Base-by-base conservation (phyloP, 2,113 vertebrate genomes). In the Brachyhypopomus gauderio region DNA sequence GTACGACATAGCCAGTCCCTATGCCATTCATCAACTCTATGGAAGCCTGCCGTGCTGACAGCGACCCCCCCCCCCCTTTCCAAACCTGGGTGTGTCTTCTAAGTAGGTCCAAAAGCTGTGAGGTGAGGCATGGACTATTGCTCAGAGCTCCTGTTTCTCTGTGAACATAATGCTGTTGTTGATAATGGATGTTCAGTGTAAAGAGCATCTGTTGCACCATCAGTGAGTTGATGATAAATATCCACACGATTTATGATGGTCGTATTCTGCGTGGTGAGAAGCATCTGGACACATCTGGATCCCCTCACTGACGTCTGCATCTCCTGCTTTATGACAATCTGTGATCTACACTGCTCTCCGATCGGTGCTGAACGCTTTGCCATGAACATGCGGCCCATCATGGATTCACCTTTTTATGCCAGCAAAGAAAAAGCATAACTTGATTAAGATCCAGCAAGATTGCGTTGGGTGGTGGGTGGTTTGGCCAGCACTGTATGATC, bases 201-300 rank as follows among this genome's bases (percentile, higher is more conserved):
- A 70, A 38, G 34, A 70, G 34, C 11, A 8, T 12, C 7, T 70
- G 66, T 19, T 70, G 66, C 22, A 6, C 41, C 66, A 12, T 19
- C 66, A 70, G 36, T 11, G 4, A 41, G 34, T 8, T n/a, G 20
- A 14, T 36, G 64, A 36, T 70, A 41, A 38, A 41, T 30, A 36
- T 20, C 64, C 64, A 6, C 6, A 70, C 1, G 66, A 41, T 70
- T 70, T 70, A 41, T 41, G 66, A 70, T 19, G 22, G 36, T 70
- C 66, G 22, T 70, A 70, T 70, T n/a, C 36, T 70, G 66, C 36
- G n/a, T 20, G 3, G 34, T 3, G 66, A 70, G 66, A n/a, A 38
- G 36, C 66, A 22, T n/a, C 20, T 70, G 66, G 66, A 70, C 66
- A 70, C 66, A 70, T 70, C 34, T 70, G 66, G 66, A 70, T 38